These are phyloP conservation scores for Pseudomugil gertrudae DNA, from an alignment of 2,797 vertebrate genomes.

Conservation along the genomic window DNA sequence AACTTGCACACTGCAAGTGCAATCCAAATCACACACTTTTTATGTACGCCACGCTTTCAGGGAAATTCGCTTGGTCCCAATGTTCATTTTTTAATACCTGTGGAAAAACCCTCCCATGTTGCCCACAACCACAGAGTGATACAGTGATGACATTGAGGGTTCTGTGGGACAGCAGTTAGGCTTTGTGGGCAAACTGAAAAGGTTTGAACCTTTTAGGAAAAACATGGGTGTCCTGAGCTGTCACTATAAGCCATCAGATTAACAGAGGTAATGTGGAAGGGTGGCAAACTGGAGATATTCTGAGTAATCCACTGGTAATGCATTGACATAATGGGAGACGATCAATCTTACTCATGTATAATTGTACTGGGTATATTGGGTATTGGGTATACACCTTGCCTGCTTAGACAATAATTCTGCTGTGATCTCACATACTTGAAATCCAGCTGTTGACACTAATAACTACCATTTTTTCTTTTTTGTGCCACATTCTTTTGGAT, in stretches of 20 bases:
- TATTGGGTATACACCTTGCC: conserved; percentile 3
- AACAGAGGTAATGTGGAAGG: background rate
- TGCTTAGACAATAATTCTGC: conserved; percentile 16
- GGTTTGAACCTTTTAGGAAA: conserved; percentile 17
- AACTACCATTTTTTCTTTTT: conserved; percentile 19
- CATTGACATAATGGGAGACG: conserved; percentile 6
- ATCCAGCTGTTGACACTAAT: conserved; percentile 34
- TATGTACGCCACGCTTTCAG: conserved; percentile 18
- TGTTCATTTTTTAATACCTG: conserved; percentile 52
- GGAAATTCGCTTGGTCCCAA: conserved; percentile 34
- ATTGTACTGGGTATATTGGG: background rate
- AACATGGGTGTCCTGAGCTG: conserved; percentile 36
- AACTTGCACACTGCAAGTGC: conserved; percentile 20
- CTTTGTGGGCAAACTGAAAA: conserved; percentile 44
- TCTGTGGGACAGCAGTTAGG: conserved; percentile 33
- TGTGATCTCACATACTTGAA: conserved; percentile 25
- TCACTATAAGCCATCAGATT: conserved; percentile 20
- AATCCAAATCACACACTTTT: conserved; percentile 29
- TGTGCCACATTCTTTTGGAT: conserved; percentile 47
- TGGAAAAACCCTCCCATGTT: conserved; percentile 55
- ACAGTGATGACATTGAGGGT: conserved; percentile 39
- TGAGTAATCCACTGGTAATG: background rate
- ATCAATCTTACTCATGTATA: conserved; percentile 9
- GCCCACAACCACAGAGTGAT: conserved; percentile 35
- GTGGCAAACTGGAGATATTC: conserved; percentile 1